These are phyloP conservation scores for Pelmatolapia mariae DNA, from an alignment of 2,113 vertebrate species.

Conservation along the genomic window DNA sequence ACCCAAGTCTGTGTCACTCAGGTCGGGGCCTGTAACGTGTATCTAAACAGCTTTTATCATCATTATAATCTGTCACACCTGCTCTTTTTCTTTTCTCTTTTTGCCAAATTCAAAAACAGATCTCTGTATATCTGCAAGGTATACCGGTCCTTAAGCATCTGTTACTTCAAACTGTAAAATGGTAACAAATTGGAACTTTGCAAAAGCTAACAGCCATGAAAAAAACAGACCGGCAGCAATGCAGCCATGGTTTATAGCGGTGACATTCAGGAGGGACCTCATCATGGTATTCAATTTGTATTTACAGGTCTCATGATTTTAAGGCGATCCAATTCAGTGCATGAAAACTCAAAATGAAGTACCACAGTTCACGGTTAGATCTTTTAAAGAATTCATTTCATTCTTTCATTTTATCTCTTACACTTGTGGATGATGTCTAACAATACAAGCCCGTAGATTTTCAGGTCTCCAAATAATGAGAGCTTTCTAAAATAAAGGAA, in stretches of 20 bases:
- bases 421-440: background rate
- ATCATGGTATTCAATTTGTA: constrained; percentile 4
- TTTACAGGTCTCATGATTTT: background rate
- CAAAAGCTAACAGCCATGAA: background rate
- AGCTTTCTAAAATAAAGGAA: background rate
- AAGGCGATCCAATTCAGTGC: background rate
- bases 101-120: background rate
- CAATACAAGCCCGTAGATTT: background rate
- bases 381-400: background rate
- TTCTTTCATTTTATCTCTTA: background rate
- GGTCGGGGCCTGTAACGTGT: background rate
- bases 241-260: background rate
- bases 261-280: background rate
- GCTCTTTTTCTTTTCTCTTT: background rate
- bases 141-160: background rate
- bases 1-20: background rate
- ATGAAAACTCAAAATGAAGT: background rate
- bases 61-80: background rate
- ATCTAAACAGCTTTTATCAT: constrained; percentile 3
- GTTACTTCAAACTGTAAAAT: background rate
- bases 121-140: background rate
- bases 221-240: background rate
- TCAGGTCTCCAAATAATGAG: background rate
- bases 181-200: background rate
- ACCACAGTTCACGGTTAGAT: background rate